These are phyloP conservation scores for Ectropis crepuscularia DNA, from an alignment of 2,888 invertebrate genomes.

Conservation along the genomic window DNA sequence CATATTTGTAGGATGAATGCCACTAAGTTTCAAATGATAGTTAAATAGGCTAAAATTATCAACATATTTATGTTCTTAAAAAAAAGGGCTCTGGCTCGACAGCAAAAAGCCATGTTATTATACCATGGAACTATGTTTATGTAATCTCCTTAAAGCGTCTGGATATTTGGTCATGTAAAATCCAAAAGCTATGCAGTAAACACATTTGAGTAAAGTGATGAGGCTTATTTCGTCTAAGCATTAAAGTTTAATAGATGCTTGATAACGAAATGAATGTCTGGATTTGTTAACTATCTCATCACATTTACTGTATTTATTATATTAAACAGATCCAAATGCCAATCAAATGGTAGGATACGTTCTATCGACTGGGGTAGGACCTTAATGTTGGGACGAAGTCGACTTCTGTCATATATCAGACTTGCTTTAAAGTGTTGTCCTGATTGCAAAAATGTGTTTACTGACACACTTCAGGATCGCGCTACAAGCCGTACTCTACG, in stretches of 20 bases:
- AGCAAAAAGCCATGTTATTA: constrained; percentile 25
- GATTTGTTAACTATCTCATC: too few relatives aligned
- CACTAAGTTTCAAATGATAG: constrained; percentile 35
- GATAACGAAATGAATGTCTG: too few relatives aligned
- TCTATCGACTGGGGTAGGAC: too few relatives aligned
- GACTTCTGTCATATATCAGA: too few relatives aligned
- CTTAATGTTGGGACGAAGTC: too few relatives aligned
- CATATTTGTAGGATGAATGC: constrained; percentile 52
- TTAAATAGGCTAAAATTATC: constrained; percentile 25
- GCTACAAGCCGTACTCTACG: background rate
- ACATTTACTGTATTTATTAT: too few relatives aligned
- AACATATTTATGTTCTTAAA: constrained; percentile 17
- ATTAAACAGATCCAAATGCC: too few relatives aligned
- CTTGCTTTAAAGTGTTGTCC: too few relatives aligned
- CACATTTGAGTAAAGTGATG: constrained; percentile 3
- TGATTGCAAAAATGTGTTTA: constrained; percentile 19
- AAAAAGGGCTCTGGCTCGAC: constrained; percentile 14
- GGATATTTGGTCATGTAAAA: constrained; percentile 3
- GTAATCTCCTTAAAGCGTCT: constrained; percentile 9
- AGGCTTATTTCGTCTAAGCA: too few relatives aligned
- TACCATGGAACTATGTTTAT: constrained; percentile 14
- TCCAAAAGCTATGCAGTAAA: constrained; percentile 17
- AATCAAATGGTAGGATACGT: too few relatives aligned
- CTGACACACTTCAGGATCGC: constrained; percentile 27
- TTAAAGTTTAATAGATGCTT: too few relatives aligned